Evolutionary conservation across 2,797 vertebrate species (phyloP), one percentile per base, ranked within the genome.

Genomic region (Melanotaenia parkinsoni): DNA sequence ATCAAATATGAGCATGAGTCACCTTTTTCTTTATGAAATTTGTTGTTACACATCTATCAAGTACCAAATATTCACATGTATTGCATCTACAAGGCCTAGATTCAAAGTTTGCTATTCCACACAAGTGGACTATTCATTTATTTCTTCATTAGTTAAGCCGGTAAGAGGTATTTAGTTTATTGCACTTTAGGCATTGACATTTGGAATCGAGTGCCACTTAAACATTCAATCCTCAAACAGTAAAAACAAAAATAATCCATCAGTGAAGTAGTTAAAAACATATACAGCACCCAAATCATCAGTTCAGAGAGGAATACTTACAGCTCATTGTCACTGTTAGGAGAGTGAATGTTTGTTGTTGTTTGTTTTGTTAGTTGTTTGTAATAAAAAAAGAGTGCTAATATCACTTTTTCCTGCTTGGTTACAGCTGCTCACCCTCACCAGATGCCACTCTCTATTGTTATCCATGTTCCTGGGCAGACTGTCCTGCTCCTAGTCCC

Each of bases 391-490:
- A 70, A n/a, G 20, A 10, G 3, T 70, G 9, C 56, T 79, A n/a
- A 82, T 62, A 6, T 47, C 5, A 5, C 40, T 64, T 47, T 59
- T 8, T 69, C 53, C 45, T 51, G 47, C 32, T 74, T n/a, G 60
- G 3, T 80, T 26, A 10, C 70, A 98, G 95, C 71, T 96, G 94
- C 57, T 98, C 96, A 0, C 96, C 96, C 0, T 98, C 97, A 0
- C 96, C 98, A 0, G 97, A 98, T 37, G 91, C 97, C 3, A 97
- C 97, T 10, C 91, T 98, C 16, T 99, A 99, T 90, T 99, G 97
- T 87, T 99, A 99, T 81, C 98, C 97, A 0, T 99, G 97, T 83
- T 95, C 96, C 2, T 99, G 98, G 98, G 95, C 94, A 0, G 97
- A 98, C 88, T 98, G 97, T 89, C 97, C 96, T 57, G 96, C 93